A percentile compares a stretch with the other conserved stretches of the same genome.
Evolutionary conservation across 1,140 invertebrate species (phyloP).

Genomic region (Charaxes varanes): DNA sequence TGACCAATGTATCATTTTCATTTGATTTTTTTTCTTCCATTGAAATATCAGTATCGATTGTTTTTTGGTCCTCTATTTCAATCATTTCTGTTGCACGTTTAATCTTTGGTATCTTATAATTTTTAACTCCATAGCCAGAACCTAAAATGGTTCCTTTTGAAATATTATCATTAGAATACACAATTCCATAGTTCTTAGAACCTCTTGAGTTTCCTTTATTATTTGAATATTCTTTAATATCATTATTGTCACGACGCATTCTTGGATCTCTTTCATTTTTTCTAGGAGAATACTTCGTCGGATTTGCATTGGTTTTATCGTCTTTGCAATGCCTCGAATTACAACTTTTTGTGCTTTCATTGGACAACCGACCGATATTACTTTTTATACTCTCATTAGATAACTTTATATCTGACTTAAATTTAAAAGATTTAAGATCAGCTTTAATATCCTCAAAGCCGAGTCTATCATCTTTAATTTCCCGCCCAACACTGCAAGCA

Average conservation of each 20-base stretch:
- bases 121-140: slow-evolving; percentile 75
- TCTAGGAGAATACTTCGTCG: slow-evolving; percentile 26
- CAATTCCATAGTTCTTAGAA: slow-evolving; percentile 42
- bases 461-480: slow-evolving; percentile 19
- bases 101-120: slow-evolving; percentile 80
- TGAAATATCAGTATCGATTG: slow-evolving; percentile 5
- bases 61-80: slow-evolving; percentile 14
- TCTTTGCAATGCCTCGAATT: slow-evolving; percentile 14
- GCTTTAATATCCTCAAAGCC: slow-evolving; percentile 52
- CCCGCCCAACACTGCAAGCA: slow-evolving; percentile 54
- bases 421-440: slow-evolving; percentile 43
- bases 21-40: too few relatives aligned
- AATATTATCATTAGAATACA: slow-evolving; percentile 62
- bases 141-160: slow-evolving; percentile 52
- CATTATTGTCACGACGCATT: slow-evolving; percentile 28
- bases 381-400: slow-evolving; percentile 7
- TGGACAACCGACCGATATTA: neutral
- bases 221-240: slow-evolving; percentile 18
- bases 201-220: slow-evolving; percentile 23
- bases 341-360: slow-evolving; percentile 4
- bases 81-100: slow-evolving; percentile 46
- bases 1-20: too few relatives aligned
- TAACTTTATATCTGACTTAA: slow-evolving; percentile 17
- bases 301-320: slow-evolving; percentile 19
- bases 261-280: slow-evolving; percentile 35